Base-by-base conservation (phyloP, 2,797 vertebrate species). In the Enteromius radiatus region DNA sequence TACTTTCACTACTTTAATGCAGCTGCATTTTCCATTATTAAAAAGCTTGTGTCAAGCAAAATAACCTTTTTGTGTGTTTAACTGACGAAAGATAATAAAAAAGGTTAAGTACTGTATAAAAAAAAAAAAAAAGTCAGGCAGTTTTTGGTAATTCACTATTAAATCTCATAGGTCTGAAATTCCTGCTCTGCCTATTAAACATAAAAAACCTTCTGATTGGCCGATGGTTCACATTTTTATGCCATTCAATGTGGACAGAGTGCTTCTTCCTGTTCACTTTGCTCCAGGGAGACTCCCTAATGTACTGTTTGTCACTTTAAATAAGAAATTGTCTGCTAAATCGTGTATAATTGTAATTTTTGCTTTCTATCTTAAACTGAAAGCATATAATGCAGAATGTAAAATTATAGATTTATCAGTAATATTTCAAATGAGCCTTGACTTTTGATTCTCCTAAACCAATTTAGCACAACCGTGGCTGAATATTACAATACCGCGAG, bases 371-470 rank as follows among this genome's bases (percentile, higher is more conserved):
- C 47, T 69, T 43, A 38, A 31, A 28, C 65, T 70, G 52, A 2
- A 36, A 28, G 17, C 52, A 79, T 67, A 78, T 67, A 78, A 38
- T 12, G 23, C 49, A 45, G 11, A 19, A 49, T 73, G 69, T 47
- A 64, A 59, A 81, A 38, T 73, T 49, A 21, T 49, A 81, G 41
- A 63, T 76, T 76, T 61, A 63, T 76, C 38, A 28, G 77, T 91
- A 88, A 89, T 14, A 84, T 93, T 91, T 88, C 89, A 91, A 92
- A 90, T 87, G 94, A 92, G 92, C 91, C 94, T 89, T 94, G 88
- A 91, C 93, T 90, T 88, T 85, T 88, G 92, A 91, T 94, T 92
- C 93, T 94, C 94, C 94, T 93, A 94, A 63, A 81, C 54, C 68
- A 70, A 59, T 81, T 71, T 63, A 47, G 68, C 78, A 38, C 59